Evolutionary conservation across 2,888 invertebrate genomes (phyloP), one percentile per base, ranked within the genome.

Genomic region (Leptopilina drosophilae): DNA sequence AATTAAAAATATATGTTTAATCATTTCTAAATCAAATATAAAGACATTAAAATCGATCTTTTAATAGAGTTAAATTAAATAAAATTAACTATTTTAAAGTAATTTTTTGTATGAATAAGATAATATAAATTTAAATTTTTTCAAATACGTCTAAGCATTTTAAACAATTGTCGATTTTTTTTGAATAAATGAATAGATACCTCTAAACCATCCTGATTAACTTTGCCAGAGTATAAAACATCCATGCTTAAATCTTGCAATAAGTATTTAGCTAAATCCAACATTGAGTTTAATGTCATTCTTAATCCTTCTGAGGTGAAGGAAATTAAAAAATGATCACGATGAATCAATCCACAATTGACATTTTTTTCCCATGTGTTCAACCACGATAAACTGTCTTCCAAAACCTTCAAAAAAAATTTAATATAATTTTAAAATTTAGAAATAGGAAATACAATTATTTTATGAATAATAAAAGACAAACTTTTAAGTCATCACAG

Each of bases 321-420:
- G 42, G 33, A 77, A 49, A 77, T 82, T 26, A 81, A 56, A 62
- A 81, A 81, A 26, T 46, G 73, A 4, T 33, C 33, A 33, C 33
- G 33, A 33, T 20, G 64, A 64, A 56, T 64, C 11, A 7, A 65
- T 3, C 42, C 53, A 66, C 56, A 33, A 5, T 56, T 49, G 40
- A 80, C 65, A 12, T 66, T 64, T 9, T 26, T 12, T 79, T 81
- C 75, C 81, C 78, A 82, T 11, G n/a, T 49, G 67, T 82, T 77
- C 12, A 82, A 66, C 65, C 59, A 80, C 42, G 75, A 5, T 14
- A 82, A 64, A 33, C 77, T 77, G 62, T 78, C 73, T 53, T 81
- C 59, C 26, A 81, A 49, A 53, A 81, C 64, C 80, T 81, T 33
- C 33, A 33, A 33, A 4, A 33, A 26, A 33, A 33, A 33, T 33